Conservation (phyloP, 2,797 vertebrate genomes). For the Rhabdophis nuchalis region DNA sequence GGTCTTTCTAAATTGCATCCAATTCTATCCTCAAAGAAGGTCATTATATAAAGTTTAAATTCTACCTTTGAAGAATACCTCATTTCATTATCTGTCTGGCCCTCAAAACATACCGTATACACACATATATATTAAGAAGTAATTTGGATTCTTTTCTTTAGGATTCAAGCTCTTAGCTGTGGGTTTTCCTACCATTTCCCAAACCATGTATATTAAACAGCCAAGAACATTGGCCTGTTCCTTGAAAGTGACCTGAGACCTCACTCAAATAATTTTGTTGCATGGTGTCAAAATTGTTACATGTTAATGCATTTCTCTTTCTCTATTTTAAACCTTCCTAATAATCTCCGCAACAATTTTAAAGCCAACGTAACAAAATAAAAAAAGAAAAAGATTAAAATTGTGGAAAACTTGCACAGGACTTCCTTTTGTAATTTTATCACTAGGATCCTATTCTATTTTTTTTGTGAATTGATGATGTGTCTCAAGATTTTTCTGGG, state of each 20-base stretch:
- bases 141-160: conserved; percentile 67
- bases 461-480: background rate
- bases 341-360: conserved; percentile 29
- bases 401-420: too few species aligned
- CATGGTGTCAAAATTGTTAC: conserved; percentile 48
- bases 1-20: conserved; percentile 32
- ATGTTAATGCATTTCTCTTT: conserved; percentile 30
- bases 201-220: conserved; percentile 79
- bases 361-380: background rate
- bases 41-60: conserved; percentile 61
- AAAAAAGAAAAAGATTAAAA: background rate
- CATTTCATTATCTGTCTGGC: conserved; percentile 33
- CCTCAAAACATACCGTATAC: background rate
- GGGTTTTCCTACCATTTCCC: conserved; percentile 65
- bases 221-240: conserved; percentile 46
- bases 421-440: background rate
- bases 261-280: conserved; percentile 41
- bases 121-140: conserved; percentile 59
- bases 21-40: conserved; percentile 29
- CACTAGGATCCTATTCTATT: background rate
- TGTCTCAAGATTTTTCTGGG: background rate
- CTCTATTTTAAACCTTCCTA: conserved; percentile 38
- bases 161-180: conserved; percentile 48
- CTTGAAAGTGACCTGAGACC: conserved; percentile 60
- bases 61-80: conserved; percentile 49